These are phyloP conservation scores for Tympanuchus pallidicinctus DNA, from an alignment of 2,113 vertebrate genomes.

Conservation along the genomic window DNA sequence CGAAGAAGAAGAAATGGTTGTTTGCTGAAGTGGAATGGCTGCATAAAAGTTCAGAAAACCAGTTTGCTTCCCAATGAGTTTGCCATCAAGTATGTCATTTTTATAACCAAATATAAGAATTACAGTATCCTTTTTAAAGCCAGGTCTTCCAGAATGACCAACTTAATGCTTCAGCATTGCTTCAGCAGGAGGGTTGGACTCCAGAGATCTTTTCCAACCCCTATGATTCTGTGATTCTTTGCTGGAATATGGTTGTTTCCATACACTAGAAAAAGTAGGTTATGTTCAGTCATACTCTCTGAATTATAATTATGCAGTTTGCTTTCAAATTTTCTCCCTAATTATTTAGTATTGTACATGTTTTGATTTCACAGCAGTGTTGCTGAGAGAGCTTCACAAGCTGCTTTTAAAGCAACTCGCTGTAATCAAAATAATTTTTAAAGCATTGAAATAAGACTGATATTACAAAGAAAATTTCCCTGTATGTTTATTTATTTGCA, in stretches of 20 bases:
- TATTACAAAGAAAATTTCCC: constrained; percentile 31
- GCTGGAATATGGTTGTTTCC: constrained; percentile 4
- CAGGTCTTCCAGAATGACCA: not conserved
- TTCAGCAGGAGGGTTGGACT: not conserved
- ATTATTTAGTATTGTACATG: constrained; percentile 45
- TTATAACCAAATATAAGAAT: not conserved
- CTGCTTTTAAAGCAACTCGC: constrained; percentile 57
- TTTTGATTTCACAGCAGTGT: constrained; percentile 44
- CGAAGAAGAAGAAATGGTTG: not conserved
- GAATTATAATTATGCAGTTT: constrained; percentile 63
- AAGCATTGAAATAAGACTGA: constrained; percentile 50
- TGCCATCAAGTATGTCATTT: not conserved
- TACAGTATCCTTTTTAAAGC: not conserved
- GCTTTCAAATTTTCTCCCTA: constrained; percentile 45
- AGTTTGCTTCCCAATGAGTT: not conserved
- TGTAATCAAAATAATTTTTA: constrained; percentile 57
- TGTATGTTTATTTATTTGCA: constrained; percentile 19
- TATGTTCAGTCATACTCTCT: constrained; percentile 30
- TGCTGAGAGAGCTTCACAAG: constrained; percentile 32
- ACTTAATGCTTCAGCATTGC: no score
- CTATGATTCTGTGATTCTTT: not conserved
- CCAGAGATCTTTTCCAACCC: not conserved
- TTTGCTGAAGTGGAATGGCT: not conserved
- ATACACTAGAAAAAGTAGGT: not conserved
- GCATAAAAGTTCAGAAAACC: constrained; percentile 11